A percentile compares a stretch with the other conserved stretches of the same genome.
Evolutionary conservation across 2,113 vertebrate species (phyloP).

Genomic region (Pelmatolapia mariae): DNA sequence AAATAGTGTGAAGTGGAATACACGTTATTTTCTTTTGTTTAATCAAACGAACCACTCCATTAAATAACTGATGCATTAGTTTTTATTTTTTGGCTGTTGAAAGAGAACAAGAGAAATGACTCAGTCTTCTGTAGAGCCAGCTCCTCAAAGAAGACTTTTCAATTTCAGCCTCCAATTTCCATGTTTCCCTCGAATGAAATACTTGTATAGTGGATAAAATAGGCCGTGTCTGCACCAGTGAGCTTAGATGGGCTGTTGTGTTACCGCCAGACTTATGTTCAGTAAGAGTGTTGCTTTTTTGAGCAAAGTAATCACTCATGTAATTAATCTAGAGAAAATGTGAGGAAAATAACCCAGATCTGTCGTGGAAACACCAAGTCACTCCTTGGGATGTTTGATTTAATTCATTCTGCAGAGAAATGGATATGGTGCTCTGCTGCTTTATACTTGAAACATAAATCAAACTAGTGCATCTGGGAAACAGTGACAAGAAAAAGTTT

Average conservation of each 20-base stretch:
- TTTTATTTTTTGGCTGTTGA: constrained; percentile 8
- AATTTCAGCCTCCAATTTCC: constrained; percentile 59
- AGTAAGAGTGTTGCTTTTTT: constrained; percentile 47
- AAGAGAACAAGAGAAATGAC: constrained; percentile 26
- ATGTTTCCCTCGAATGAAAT: constrained; percentile 39
- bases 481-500: background rate
- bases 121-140: constrained; percentile 14
- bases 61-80: constrained; percentile 53
- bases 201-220: constrained; percentile 42
- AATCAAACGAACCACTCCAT: background rate
- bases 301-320: constrained; percentile 75
- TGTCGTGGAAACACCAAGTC: constrained; percentile 49
- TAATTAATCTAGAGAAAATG: constrained; percentile 73
- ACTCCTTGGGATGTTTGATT: constrained; percentile 65
- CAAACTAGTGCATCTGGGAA: background rate
- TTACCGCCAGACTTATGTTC: constrained; percentile 45
- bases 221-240: constrained; percentile 55
- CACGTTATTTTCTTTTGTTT: background rate
- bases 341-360: constrained; percentile 65
- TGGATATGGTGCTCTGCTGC: constrained; percentile 3
- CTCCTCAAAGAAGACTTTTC: constrained; percentile 46
- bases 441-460: constrained; percentile 46
- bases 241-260: constrained; percentile 61
- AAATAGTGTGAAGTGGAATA: background rate
- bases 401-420: constrained; percentile 51